These are phyloP conservation scores for Myotis pilosus DNA, from an alignment of 2,797 vertebrate species.

Conservation along the genomic window DNA sequence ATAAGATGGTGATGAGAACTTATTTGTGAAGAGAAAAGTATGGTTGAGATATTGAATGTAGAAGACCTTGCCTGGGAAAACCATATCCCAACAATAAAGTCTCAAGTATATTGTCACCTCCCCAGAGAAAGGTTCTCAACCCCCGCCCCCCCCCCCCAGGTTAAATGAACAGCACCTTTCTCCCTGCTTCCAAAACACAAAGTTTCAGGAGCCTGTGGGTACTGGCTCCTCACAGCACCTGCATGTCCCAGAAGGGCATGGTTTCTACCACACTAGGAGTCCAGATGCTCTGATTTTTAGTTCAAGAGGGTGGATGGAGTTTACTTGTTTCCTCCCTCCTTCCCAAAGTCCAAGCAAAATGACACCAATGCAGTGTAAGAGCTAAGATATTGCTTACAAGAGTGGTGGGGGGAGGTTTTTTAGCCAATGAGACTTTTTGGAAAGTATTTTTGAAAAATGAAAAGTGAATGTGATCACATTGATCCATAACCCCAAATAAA, in stretches of 20 bases:
- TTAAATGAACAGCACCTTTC: not conserved
- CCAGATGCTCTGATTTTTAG: not conserved
- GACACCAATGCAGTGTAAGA: not conserved
- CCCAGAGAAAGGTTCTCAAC: not conserved
- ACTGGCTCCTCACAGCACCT: not conserved
- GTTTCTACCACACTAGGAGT: not conserved
- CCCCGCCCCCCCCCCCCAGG: fast-evolving
- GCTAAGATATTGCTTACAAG: not conserved
- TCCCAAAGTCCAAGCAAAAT: not conserved
- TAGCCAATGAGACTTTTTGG: not conserved
- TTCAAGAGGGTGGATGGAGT: not conserved
- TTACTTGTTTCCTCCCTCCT: not conserved
- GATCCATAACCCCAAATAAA: not conserved
- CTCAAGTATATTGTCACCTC: not conserved
- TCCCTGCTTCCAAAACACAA: not conserved
- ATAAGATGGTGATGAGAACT: not conserved
- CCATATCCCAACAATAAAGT: not conserved
- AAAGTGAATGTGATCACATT: not conserved
- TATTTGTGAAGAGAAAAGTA: not conserved
- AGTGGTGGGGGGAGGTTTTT: too few species aligned
- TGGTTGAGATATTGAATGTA: not conserved
- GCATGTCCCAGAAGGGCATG: not conserved
- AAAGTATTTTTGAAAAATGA: not conserved
- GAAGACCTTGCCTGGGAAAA: not conserved
- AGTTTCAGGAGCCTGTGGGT: not conserved